These are phyloP conservation scores for Bombus vancouverensis DNA, from an alignment of 1,140 invertebrate species.

Conservation along the genomic window DNA sequence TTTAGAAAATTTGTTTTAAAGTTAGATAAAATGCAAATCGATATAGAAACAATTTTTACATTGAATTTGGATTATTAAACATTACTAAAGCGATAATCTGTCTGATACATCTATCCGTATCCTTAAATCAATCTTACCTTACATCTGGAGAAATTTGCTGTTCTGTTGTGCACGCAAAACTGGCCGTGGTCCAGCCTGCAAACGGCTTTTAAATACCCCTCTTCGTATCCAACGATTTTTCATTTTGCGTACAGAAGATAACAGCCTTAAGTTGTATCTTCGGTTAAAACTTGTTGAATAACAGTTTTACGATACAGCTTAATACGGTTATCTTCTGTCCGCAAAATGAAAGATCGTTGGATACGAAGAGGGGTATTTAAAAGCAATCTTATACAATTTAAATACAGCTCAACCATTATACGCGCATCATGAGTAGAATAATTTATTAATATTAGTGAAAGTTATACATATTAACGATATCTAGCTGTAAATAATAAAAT, in stretches of 20 bases:
- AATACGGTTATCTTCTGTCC: constrained; percentile 23
- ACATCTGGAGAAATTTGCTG: constrained; percentile 58
- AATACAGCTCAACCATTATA: no score
- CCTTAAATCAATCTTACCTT: constrained; percentile 58
- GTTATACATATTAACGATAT: no score
- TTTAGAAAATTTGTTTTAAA: neutral
- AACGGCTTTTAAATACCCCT: constrained; percentile 68
- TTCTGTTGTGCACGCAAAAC: constrained; percentile 57
- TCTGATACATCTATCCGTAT: neutral
- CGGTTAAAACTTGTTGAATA: neutral
- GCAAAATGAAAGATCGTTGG: neutral
- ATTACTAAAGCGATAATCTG: neutral
- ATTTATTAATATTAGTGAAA: no score
- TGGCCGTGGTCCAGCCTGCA: constrained; percentile 44
- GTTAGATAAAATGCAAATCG: neutral
- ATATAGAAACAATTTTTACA: no score
- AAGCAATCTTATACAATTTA: constrained; percentile 32
- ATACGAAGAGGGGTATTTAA: constrained; percentile 62
- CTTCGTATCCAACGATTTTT: constrained; percentile 24
- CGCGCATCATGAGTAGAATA: no score
- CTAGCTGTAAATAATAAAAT: no score
- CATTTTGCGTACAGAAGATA: constrained; percentile 22
- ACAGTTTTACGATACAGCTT: neutral
- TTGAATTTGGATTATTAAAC: no score
- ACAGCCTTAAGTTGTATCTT: neutral